Base-by-base conservation (phyloP, 2,888 invertebrate genomes). In the Cerastis leucographa region DNA sequence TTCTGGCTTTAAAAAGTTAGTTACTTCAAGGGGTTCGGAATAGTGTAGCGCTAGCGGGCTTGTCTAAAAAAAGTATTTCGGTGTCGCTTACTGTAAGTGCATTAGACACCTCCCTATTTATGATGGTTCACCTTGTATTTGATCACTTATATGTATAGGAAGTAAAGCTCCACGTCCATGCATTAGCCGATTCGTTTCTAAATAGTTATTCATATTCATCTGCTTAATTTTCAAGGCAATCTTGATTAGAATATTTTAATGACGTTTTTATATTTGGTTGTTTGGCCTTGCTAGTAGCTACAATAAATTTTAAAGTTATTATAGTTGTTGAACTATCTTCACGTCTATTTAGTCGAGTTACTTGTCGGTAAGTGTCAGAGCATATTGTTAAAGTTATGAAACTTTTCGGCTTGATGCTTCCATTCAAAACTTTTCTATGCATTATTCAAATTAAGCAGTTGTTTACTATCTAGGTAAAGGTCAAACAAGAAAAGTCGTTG, bases 141-240 rank as follows among this genome's bases (percentile, higher is more conserved):
- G 25, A n/a, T 35, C n/a, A 25, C 29, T 25, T 51, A 25, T 14
- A 40, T 29, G 29, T 59, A 8, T 40, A 61, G 40, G 59, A 76
- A 67, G 40, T 76, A 54, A 40, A 51, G 54, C n/a, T 44, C 9
- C 25, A 29, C 14, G 42, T 7, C 4, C 42, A 42, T 66, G n/a
- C 8, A 35, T 22, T 42, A 17, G 35, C 25, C 25, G 14, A 59
- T 76, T 66, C 65, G 14, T 44, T 66, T 76, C 35, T 35, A 19
- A 35, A 49, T 77, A 1, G 14, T 68, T 19, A 35, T 42, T 19
- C 35, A 65, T 59, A 65, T 51, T 59, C 12, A 56, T 14, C 5
- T 11, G n/a, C n/a, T 9, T 59, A 12, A 44, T 51, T 78, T 79
- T 80, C 70, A 78, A 84, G 80, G 80, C 19, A 56, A 84, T 61